Base-by-base conservation (phyloP, 2,888 invertebrate species). In the Octonoba sinensis region DNA sequence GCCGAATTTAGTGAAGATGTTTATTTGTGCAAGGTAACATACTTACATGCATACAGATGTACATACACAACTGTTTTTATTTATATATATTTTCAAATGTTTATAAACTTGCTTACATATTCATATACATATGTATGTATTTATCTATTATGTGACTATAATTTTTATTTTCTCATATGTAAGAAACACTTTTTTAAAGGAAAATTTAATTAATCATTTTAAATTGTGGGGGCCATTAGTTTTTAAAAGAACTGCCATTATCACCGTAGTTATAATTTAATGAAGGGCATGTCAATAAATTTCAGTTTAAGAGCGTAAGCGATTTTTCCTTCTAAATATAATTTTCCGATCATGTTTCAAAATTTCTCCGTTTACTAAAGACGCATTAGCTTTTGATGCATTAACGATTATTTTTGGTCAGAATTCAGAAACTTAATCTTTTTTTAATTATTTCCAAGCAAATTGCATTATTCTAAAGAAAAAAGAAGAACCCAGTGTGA, bases 401-500 rank as follows among this genome's bases (percentile, higher is more conserved):
- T 75, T 75, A 75, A 56, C 36, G 67, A 66, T 67, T 75, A 66
- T 75, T 66, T 59, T 49, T 67, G 59, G 64, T 66, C 60, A 20
- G 59, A 49, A 74, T 44, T 51, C 44, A n/a, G 75, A 75, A 75
- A 75, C 47, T 44, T 44, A 60, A 75, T 69, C 49, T 60, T 60
- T 27, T 18, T 51, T 51, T 75, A 75, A 75, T 75, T 75, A 75
- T 27, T 49, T 20, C 44, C 3, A 15, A 54, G 75, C 36, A 69
- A 75, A 75, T 67, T 75, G 59, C 75, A 67, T 75, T 75, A 75
- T 47, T 69, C 60, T 65, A 27, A n/a, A 60, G 60, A 69, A 75
- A 46, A 54, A 65, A 51, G 24, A 60, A 49, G 49, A 75, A 59
- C 8, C 66, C 57, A 47, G 24, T 47, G 47, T 44, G 51, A 27